phyloP scores from a whole-genome alignment of 2,113 vertebrate species.

The Accipiter cooperii region DNA sequence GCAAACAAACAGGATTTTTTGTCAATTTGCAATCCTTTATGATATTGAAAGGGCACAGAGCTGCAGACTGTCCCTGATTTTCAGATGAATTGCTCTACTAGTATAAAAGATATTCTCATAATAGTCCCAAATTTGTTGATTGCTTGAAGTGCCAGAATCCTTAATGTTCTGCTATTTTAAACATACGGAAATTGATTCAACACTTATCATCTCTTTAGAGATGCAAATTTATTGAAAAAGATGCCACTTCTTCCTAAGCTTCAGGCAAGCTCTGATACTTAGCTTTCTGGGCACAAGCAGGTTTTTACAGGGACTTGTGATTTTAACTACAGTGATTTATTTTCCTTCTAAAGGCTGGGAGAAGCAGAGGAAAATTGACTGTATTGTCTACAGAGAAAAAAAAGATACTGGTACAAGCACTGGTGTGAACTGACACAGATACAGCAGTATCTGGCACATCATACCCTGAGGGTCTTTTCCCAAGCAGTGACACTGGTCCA shows the following conservation, averaged over 20 bases:
- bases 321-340: conserved; percentile 1
- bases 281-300: conserved; percentile 29
- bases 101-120: conserved; percentile 38
- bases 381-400: neutral
- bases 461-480: neutral
- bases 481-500: neutral
- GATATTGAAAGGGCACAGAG: neutral
- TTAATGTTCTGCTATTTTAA: conserved; percentile 58
- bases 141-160: conserved; percentile 45
- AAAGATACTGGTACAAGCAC: neutral
- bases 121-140: conserved; percentile 51
- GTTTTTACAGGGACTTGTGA: neutral
- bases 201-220: conserved; percentile 49
- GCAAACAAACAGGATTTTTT: neutral
- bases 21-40: neutral
- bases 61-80: neutral
- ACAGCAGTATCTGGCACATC: neutral
- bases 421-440: conserved; percentile 9
- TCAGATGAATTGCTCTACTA: neutral
- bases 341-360: neutral
- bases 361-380: neutral
- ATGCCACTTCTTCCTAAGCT: conserved; percentile 41
- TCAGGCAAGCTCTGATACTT: conserved; percentile 17
- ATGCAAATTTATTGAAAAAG: conserved; percentile 62
- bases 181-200: conserved; percentile 55